Base-by-base conservation (phyloP, 92 coral and sea anemone species). In the Phenganax stokvisi region DNA sequence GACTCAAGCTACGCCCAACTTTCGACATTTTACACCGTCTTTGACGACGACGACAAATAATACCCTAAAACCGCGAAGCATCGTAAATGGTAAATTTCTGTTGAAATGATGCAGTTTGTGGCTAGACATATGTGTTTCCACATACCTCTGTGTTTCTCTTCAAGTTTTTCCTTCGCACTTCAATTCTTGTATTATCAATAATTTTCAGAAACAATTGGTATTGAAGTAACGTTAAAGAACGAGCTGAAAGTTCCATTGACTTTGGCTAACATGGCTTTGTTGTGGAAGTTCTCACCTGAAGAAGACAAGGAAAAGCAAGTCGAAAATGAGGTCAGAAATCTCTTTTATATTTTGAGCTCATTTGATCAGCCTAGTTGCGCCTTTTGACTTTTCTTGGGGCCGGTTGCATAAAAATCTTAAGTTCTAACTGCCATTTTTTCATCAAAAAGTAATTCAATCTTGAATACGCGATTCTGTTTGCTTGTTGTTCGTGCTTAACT, bases 211-310 rank as follows among this genome's bases (percentile, higher is more conserved):
- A 89, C 90, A n/a, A 90, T 93, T 84, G 98, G 92, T 12, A 89
- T 93, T 12, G 98, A 93, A 79, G 91, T 91, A 59, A 86, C 88
- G 6, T 79, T 93, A 72, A 62, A 66, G 56, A 93, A 93, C 53
- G 97, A 92, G 27, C 77, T 93, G 57, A 89, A 86, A 81, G 89
- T 93, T 72, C 98, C 98, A 15, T 83, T 93, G 7, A 93, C 92
- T 51, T 72, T 93, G 82, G 86, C 93, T 71, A 85, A 93, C 57
- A 83, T 93, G 75, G 80, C 87, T 58, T 80, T 93, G 85, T 70
- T 91, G 54, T 93, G 98, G 98, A 69, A 84, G 64, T 93, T 93
- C 85, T 85, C 84, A 5, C 83, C 91, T 7, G 81, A 80, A 16
- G 89, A 89, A 80, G 87, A 84, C 72, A 73, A 88, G 6, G 74